Base-by-base conservation (phyloP, 2,888 invertebrate genomes). In the Pseudococcus viburni region DNA sequence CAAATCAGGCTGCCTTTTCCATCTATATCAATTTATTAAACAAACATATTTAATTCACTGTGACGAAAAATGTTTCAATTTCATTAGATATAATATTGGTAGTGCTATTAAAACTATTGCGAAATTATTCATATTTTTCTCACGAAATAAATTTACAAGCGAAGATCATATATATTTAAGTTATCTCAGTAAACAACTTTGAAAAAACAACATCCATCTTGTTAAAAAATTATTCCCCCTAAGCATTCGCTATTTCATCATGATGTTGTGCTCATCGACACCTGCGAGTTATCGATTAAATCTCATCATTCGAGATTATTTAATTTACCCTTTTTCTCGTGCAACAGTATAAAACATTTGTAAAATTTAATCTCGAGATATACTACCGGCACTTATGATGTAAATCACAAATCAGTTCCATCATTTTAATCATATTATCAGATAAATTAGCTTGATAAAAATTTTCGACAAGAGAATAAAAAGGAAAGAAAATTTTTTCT, bases 21-120 rank as follows among this genome's bases (percentile, higher is more conserved):
- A 55, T 51, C 51, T 51, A 33, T 55, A 68, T 68, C 68, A 22
- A 68, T 68, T 68, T 68, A 26, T 26, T 68, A 26, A 68, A 26
- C 11, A 68, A 68, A 26, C 68, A 68, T 26, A 12, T 68, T 64
- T 26, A 26, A 26, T 26, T 68, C 68, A 64, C n/a, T 26, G 68
- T 26, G 11, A 26, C 68, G 26, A 26, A 26, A 68, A 68, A 68
- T 64, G 11, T 64, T 64, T 64, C 64, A 64, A 64, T n/a, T n/a
- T n/a, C 17, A 55, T 55, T 33, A 33, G 26, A 33, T 33, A 33
- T 17, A 55, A 33, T 17, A 55, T 55, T 9, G 48, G 48, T 15
- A 51, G 12, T 12, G 0, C 5, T 51, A 12, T 12, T 46, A 46
- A 8, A 46, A 33, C 15, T 51, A 51, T 51, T 51, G 12, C 51